phyloP scores from a whole-genome alignment of 92 coral and sea anemone species.

The Umimayanthus chanpuru region DNA sequence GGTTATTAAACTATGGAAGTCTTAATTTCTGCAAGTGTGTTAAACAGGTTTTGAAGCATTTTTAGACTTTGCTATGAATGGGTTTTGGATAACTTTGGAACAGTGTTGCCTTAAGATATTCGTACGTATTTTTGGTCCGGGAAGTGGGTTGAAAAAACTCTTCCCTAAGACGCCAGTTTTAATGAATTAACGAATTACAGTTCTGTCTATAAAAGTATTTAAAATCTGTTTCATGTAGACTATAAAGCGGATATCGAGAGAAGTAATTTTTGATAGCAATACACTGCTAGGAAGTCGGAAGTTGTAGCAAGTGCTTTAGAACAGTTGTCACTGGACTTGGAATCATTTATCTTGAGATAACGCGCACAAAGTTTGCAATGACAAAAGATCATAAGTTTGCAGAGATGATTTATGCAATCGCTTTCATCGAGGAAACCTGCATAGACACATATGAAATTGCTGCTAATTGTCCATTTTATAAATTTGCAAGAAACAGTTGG shows the following conservation, averaged over 20 bases:
- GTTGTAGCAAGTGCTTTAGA: neutral
- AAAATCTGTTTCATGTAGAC: neutral
- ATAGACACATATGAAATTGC: neutral
- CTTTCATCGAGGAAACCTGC: neutral
- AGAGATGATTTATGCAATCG: neutral
- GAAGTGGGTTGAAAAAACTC: neutral
- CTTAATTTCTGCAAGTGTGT: neutral
- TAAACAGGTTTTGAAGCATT: neutral
- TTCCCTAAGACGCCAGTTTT: neutral
- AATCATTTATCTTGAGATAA: neutral
- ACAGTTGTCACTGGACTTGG: neutral
- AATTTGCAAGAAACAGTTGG: constrained; percentile 2
- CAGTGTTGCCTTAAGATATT: neutral
- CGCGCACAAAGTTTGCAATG: constrained; percentile 9
- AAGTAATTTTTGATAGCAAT: neutral
- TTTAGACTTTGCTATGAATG: neutral
- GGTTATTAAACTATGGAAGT: neutral
- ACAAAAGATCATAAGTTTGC: neutral
- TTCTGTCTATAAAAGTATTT: neutral
- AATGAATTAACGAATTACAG: neutral
- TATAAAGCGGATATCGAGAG: neutral
- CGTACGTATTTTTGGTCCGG: neutral
- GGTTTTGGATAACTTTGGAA: neutral
- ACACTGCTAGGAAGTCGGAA: neutral
- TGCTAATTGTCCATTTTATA: constrained; percentile 16